A percentile compares a stretch with the other conserved stretches of the same genome.
Evolutionary conservation across 2,797 vertebrate genomes (phyloP).

Genomic region (Bryconaethiops microstoma): DNA sequence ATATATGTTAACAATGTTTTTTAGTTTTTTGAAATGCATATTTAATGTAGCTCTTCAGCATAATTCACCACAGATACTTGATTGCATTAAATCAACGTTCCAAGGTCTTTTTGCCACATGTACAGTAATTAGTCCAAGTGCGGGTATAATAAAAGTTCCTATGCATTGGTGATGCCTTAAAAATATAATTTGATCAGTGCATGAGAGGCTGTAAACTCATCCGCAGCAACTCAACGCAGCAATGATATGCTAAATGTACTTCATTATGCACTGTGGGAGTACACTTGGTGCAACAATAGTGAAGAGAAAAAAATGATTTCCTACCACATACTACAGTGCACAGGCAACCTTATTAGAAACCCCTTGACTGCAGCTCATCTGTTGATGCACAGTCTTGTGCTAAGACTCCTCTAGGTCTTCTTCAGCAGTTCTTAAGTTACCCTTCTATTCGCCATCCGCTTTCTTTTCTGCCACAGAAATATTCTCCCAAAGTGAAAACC

Average conservation of each 20-base stretch:
- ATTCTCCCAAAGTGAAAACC: too few relatives aligned
- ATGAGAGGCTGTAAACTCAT: neutral
- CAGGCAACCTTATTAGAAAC: too few relatives aligned
- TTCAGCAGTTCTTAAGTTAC: too few relatives aligned
- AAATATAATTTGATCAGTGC: neutral
- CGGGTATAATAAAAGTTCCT: neutral
- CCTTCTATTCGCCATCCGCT: too few relatives aligned
- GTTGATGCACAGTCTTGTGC: too few relatives aligned
- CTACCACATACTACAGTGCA: too few relatives aligned
- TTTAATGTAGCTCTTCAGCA: neutral
- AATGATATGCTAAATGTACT: neutral
- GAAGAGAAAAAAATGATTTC: too few relatives aligned
- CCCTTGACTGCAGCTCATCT: too few relatives aligned
- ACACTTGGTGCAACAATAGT: neutral
- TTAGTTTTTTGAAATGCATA: neutral
- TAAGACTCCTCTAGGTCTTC: too few relatives aligned
- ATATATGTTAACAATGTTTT: neutral
- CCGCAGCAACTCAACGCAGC: neutral
- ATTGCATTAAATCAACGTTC: neutral
- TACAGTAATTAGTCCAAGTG: neutral
- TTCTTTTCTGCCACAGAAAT: neutral
- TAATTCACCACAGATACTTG: neutral
- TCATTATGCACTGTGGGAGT: neutral
- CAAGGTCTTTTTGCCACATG: neutral
- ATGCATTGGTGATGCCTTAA: neutral